Percentiles rank a stretch among this genome's conserved stretches.
These are phyloP conservation scores for Artibeus lituratus DNA, from an alignment of 2,797 vertebrate genomes.

Conservation along the genomic window DNA sequence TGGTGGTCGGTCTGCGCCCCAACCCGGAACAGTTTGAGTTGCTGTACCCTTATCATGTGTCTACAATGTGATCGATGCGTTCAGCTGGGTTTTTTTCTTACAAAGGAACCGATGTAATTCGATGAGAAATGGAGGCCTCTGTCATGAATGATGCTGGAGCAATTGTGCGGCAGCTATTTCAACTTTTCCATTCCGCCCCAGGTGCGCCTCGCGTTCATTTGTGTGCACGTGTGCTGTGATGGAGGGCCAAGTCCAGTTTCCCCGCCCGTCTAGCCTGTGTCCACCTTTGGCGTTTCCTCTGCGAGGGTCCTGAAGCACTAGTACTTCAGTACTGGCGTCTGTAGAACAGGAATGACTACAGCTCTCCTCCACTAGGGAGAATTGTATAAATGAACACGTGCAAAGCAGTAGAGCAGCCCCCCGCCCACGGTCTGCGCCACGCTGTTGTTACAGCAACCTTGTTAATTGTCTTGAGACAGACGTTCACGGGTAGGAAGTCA, in stretches of 20 bases:
- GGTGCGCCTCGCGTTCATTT: background rate
- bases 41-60: background rate
- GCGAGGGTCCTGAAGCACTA: background rate
- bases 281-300: too few species aligned
- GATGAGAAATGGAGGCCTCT: background rate
- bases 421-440: fast-evolving
- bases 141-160: too few species aligned
- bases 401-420: background rate
- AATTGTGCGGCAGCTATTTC: background rate
- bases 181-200: background rate
- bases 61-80: background rate
- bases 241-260: background rate
- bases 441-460: too few species aligned
- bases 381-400: too few species aligned
- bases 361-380: background rate
- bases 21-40: too few species aligned
- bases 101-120: background rate
- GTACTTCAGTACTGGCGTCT: background rate
- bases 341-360: background rate
- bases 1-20: background rate
- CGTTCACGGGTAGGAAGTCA: background rate
- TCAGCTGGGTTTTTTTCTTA: background rate
- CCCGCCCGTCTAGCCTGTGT: background rate
- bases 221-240: background rate
- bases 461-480: background rate